Percentiles rank a stretch among this genome's conserved stretches.
Conservation (phyloP, 1,140 invertebrate genomes). For the Odontomachus brunneus region DNA sequence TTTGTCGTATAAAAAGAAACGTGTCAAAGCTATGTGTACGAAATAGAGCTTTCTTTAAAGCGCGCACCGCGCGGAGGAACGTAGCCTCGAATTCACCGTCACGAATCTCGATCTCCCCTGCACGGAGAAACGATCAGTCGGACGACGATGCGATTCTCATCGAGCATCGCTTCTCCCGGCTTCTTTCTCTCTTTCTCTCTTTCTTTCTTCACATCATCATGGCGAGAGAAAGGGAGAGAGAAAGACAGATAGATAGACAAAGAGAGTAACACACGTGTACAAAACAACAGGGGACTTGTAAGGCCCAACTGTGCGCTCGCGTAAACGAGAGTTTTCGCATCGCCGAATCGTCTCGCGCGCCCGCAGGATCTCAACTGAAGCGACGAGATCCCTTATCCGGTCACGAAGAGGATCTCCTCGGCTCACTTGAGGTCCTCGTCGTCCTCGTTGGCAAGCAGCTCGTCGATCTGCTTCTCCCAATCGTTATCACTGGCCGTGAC, state of each 20-base stretch:
- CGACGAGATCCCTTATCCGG: conserved; percentile 62
- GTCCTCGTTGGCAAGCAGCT: conserved; percentile 85
- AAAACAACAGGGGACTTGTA: too few species aligned
- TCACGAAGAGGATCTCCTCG: conserved; percentile 40
- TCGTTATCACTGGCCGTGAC: conserved; percentile 81
- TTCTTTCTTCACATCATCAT: too few species aligned
- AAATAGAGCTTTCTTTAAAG: too few species aligned
- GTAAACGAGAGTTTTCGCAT: neutral
- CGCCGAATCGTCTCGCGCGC: neutral
- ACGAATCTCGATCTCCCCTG: neutral
- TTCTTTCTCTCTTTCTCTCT: neutral
- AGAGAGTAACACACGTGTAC: too few species aligned
- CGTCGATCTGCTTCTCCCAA: conserved; percentile 87
- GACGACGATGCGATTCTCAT: neutral
- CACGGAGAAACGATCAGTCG: neutral
- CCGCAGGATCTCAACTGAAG: conserved; percentile 50
- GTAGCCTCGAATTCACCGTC: conserved; percentile 7
- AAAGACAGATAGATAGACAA: neutral
- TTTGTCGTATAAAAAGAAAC: too few species aligned
- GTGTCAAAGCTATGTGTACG: too few species aligned
- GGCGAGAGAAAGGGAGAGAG: neutral
- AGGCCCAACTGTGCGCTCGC: neutral
- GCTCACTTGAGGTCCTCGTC: conserved; percentile 84
- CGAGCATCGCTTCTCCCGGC: conserved; percentile 20
- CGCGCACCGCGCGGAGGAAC: neutral